Evolutionary conservation across 2,113 vertebrate genomes (phyloP).

Genomic region (Galbula dea): DNA sequence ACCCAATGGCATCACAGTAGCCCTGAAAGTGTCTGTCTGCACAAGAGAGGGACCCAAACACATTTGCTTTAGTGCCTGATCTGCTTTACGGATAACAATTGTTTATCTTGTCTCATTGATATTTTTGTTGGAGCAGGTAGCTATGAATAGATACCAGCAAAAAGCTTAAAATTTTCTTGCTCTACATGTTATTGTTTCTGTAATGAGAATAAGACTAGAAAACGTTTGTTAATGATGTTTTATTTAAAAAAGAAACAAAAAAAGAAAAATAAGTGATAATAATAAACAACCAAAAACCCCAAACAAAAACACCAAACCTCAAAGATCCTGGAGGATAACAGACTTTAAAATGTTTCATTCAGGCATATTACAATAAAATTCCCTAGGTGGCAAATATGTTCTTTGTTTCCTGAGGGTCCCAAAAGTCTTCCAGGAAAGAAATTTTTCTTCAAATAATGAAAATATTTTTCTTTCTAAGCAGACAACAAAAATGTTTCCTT

Average conservation of each 20-base stretch:
- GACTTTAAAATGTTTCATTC: background rate
- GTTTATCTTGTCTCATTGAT: background rate
- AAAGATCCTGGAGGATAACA: background rate
- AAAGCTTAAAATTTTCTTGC: background rate
- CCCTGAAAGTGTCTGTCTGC: background rate
- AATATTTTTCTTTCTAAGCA: conserved; percentile 10
- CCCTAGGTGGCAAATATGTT: background rate
- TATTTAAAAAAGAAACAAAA: no score
- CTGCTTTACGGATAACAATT: rapidly evolving
- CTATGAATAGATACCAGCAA: background rate
- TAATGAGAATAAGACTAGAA: background rate
- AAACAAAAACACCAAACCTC: background rate
- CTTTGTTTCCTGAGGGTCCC: background rate
- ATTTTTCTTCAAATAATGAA: background rate
- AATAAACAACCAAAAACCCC: no score
- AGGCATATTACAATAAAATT: background rate
- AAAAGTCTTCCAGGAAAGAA: conserved; percentile 12
- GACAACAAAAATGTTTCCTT: background rate
- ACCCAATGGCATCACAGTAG: background rate
- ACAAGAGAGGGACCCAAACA: no score
- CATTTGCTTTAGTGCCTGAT: background rate
- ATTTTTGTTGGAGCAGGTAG: background rate
- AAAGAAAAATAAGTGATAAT: no score
- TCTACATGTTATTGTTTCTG: background rate
- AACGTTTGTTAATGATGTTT: background rate